A percentile compares a stretch with the other conserved stretches of the same genome.
These are phyloP conservation scores for Hydrolagus affinis DNA, from an alignment of 2,113 vertebrate genomes.

Conservation along the genomic window DNA sequence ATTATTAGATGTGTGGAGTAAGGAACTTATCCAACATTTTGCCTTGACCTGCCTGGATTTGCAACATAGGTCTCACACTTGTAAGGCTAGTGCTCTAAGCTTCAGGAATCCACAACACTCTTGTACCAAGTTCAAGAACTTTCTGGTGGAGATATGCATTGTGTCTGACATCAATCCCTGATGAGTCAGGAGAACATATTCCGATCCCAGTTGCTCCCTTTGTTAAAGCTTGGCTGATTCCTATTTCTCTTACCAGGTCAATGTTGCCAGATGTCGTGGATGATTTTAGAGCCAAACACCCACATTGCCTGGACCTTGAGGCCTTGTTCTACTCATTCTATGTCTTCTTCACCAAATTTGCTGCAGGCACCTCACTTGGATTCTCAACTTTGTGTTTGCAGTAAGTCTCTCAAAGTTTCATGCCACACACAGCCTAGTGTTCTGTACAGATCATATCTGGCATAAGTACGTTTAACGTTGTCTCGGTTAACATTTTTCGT, in stretches of 20 bases:
- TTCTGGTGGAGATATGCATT: too few species aligned
- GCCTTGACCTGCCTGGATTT: too few species aligned
- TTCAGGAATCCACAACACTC: too few species aligned
- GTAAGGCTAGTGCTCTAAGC: too few species aligned
- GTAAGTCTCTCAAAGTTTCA: conserved; percentile 47
- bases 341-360: conserved; percentile 65
- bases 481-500: background rate
- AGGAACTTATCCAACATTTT: too few species aligned
- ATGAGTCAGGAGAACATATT: too few species aligned
- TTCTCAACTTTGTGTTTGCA: conserved; percentile 61
- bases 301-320: conserved; percentile 53
- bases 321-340: conserved; percentile 64
- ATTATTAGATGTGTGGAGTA: too few species aligned
- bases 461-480: background rate
- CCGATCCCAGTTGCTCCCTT: background rate
- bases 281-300: conserved; percentile 51
- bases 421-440: background rate
- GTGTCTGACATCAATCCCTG: too few species aligned
- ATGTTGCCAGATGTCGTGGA: conserved; percentile 64
- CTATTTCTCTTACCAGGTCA: conserved; percentile 47
- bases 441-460: background rate
- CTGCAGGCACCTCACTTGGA: conserved; percentile 55
- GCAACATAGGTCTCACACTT: too few species aligned
- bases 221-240: background rate
- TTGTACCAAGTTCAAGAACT: too few species aligned